Evolutionary conservation across 2,888 invertebrate species (phyloP).

Genomic region (Tenthredo notha): DNA sequence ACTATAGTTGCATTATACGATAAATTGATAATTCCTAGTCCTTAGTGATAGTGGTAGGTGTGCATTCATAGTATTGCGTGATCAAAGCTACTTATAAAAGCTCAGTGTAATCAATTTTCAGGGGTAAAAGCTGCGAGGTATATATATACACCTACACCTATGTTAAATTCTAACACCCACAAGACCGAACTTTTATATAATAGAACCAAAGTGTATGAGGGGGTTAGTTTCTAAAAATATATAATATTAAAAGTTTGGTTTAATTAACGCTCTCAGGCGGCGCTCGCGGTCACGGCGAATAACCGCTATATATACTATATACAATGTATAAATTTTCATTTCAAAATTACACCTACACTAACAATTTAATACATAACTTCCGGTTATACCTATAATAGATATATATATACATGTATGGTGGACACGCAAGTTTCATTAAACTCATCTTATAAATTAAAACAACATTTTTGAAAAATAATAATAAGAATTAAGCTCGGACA

Average conservation of each 20-base stretch:
- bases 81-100: slow-evolving; percentile 13
- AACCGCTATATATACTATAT: background rate
- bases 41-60: background rate
- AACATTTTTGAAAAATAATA: background rate
- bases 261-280: slow-evolving; percentile 22
- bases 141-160: background rate
- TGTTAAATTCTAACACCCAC: background rate
- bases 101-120: slow-evolving; percentile 40
- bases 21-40: background rate
- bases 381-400: background rate
- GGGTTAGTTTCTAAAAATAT: slow-evolving; percentile 40
- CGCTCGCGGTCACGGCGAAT: background rate
- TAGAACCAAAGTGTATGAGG: background rate
- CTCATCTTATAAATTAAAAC: background rate
- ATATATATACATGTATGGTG: background rate
- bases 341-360: slow-evolving; percentile 21
- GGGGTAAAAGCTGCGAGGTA: background rate
- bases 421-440: background rate
- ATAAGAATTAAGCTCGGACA: background rate
- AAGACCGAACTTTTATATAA: background rate
- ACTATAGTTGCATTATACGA: background rate
- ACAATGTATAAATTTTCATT: background rate
- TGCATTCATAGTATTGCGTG: slow-evolving; percentile 19
- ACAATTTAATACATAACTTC: slow-evolving; percentile 8
- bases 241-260: slow-evolving; percentile 40